A percentile compares a stretch with the other conserved stretches of the same genome.
phyloP scores from a whole-genome alignment of 1,140 invertebrate species.

The Drosophila santomea region DNA sequence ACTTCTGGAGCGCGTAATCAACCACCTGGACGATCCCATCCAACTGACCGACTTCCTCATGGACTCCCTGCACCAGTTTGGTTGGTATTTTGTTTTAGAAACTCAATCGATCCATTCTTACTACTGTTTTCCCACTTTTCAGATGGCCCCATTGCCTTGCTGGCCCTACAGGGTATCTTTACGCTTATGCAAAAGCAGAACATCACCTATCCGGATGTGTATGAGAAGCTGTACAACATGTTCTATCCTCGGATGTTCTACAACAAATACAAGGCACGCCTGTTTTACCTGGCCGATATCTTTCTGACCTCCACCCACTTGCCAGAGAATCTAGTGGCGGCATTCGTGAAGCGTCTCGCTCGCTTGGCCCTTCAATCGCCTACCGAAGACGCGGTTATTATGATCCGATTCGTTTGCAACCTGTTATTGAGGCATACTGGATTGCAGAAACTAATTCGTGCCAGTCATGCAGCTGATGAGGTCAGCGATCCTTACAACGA shows the following conservation, averaged over 20 bases:
- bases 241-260: constrained; percentile 95
- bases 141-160: constrained; percentile 94
- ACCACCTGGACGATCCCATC: constrained; percentile 92
- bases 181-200: constrained; percentile 96
- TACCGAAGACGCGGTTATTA: constrained; percentile 91
- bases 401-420: constrained; percentile 94
- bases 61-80: constrained; percentile 92
- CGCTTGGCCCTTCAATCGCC: constrained; percentile 93
- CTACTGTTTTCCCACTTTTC: constrained; percentile 33
- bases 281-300: constrained; percentile 94
- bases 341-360: constrained; percentile 95
- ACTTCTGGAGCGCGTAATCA: constrained; percentile 92
- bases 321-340: constrained; percentile 95
- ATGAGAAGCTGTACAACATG: constrained; percentile 96
- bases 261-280: constrained; percentile 93
- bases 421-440: constrained; percentile 94
- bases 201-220: constrained; percentile 98
- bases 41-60: constrained; percentile 96
- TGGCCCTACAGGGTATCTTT: constrained; percentile 97
- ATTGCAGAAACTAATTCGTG: constrained; percentile 91
- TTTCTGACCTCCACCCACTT: constrained; percentile 97
- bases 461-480: constrained; percentile 84
- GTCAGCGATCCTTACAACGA: constrained; percentile 91
- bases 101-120: neutral
- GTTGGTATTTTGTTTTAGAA: constrained; percentile 83